Base-by-base conservation (phyloP, 1,140 invertebrate species). In the Leptinotarsa lineolata region DNA sequence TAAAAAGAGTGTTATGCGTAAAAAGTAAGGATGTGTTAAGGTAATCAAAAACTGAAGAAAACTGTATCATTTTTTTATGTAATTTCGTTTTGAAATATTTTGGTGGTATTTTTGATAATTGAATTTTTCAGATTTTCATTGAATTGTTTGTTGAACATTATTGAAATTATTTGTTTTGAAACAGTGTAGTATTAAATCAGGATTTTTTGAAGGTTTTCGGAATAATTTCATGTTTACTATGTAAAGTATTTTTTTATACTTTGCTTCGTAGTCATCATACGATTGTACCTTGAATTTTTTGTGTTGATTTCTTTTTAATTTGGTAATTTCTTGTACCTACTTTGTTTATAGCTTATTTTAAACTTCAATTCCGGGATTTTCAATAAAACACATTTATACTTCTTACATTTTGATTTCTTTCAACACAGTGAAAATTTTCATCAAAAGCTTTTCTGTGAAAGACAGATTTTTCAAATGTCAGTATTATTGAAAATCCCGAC, bases 1-100 rank as follows among this genome's bases (percentile, higher is more conserved):
- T 24, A 73, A 74, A 60, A 73, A 48, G 71, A 68, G 58, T 11
- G 72, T 76, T n/a, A 20, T 72, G 30, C 20, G 70, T 24, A 59
- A 70, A 18, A 59, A 70, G 48, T 70, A 70, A 59, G 45, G 5
- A 18, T 16, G 15, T 54, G 15, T 54, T 54, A n/a, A 2, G 16
- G 48, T 54, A 54, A 54, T 54, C 2, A 15, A 54, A 54, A 54
- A 15, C 48, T n/a, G 15, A 54, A 54, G 6, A 54, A 54, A 54
- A 54, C 15, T 54, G 45, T 16, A 68, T 22, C 12, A 18, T 39
- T 54, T 54, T 46, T 16, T 54, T 54, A 4, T 16, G n/a, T 16
- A 16, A 54, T 54, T 54, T 16, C 48, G 15, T 54, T 54, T 54
- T 54, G 48, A 54, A 13, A 18, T 39, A 39, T 54, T 54, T 54